Base-by-base conservation (phyloP, 2,888 invertebrate species). In the Cantharis rustica region DNA sequence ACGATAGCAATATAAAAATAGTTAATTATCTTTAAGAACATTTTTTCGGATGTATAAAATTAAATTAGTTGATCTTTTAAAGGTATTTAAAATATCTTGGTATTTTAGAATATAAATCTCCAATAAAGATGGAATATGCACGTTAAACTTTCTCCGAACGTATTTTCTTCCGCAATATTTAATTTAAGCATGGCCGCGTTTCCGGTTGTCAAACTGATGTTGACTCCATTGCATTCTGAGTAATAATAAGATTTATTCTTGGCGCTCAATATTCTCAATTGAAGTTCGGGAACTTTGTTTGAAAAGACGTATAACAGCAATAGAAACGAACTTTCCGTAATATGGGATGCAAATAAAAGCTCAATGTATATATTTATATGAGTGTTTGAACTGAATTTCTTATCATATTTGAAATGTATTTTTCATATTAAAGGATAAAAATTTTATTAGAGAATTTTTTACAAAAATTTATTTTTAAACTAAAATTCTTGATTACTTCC, bases 181-280 rank as follows among this genome's bases (percentile, higher is more conserved):
- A 86, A 86, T 87, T 86, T 86, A 86, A 84, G 85, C 85, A 86
- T 86, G 86, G 86, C 85, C 84, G 85, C 84, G 82, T 81, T 83
- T 84, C 84, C 83, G 81, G 79, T 84, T 83, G 84, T 84, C 84
- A 86, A 86, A 86, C 86, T 86, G 86, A 85, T 86, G 87, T 87
- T 87, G 86, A 86, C 86, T 87, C 84, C 86, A 82, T 86, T 85
- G 84, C 86, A 85, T 87, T 87, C 86, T 87, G 83, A 82, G 83
- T 83, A 86, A 84, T 87, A 86, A 87, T 87, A 87, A 86, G 87
- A 87, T 87, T 87, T 87, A 85, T 87, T 83, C 86, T 84, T 82
- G 81, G 80, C 85, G 85, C 85, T 86, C 86, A 86, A 86, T 86
- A 86, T 84, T 82, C 81, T 83, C 85, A 86, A 85, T 85, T 85